Percentiles rank a stretch among this genome's conserved stretches.
These are phyloP conservation scores for Ornithoptera alexandrae DNA, from an alignment of 2,888 invertebrate genomes.

Conservation along the genomic window DNA sequence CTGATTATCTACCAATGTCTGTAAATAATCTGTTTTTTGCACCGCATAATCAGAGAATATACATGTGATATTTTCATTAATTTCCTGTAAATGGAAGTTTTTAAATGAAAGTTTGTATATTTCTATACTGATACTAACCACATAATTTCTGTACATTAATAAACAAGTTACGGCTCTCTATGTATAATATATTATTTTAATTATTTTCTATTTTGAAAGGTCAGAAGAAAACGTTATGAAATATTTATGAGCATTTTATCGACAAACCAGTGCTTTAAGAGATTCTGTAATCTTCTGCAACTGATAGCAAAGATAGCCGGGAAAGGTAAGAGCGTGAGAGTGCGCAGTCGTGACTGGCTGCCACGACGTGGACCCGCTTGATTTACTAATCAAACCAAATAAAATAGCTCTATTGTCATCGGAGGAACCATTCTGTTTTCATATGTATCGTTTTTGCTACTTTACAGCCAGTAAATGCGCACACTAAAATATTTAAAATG, in stretches of 20 bases:
- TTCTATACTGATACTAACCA: too few relatives aligned
- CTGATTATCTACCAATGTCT: too few relatives aligned
- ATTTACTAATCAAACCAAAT: conserved; percentile 67
- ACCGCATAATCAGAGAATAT: too few relatives aligned
- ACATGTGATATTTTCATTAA: too few relatives aligned
- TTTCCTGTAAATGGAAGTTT: too few relatives aligned
- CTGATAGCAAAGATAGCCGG: conserved; percentile 53
- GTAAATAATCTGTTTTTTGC: too few relatives aligned
- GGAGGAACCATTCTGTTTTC: conserved; percentile 4
- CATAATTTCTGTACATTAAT: too few relatives aligned
- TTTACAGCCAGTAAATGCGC: conserved; percentile 16
- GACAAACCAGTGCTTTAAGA: background rate
- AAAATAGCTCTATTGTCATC: conserved; percentile 50
- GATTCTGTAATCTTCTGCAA: conserved; percentile 5
- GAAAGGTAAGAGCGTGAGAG: conserved; percentile 61
- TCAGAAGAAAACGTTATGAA: background rate
- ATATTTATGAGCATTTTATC: background rate
- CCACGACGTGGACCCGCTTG: conserved; percentile 59
- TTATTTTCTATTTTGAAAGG: background rate
- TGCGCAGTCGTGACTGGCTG: conserved; percentile 66
- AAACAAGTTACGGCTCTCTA: too few relatives aligned
- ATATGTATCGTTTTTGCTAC: conserved; percentile 1
- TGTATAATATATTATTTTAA: background rate
- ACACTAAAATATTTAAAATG: background rate
- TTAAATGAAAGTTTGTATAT: too few relatives aligned